Percentiles rank a stretch among this genome's conserved stretches.
Conservation (phyloP, 2,797 vertebrate genomes). For the Prionace glauca region DNA sequence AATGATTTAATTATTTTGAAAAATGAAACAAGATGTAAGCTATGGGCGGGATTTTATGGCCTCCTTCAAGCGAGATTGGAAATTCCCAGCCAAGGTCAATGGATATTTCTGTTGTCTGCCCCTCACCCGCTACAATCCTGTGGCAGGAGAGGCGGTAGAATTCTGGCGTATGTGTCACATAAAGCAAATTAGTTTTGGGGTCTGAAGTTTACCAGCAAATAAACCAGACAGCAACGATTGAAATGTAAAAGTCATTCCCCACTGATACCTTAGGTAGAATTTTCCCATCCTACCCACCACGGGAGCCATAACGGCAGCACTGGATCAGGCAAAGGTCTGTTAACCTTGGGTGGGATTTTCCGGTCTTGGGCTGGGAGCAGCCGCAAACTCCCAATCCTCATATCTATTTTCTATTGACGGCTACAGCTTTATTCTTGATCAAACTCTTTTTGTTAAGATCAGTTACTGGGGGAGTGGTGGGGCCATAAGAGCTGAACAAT, state of each 20-base stretch:
- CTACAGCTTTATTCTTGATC: background rate
- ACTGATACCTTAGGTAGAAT: background rate
- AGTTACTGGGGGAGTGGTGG: background rate
- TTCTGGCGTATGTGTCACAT: background rate
- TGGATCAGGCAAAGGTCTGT: too few relatives aligned
- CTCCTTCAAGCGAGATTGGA: too few relatives aligned
- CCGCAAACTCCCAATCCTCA: too few relatives aligned
- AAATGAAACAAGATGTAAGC: background rate
- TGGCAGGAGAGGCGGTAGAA: too few relatives aligned
- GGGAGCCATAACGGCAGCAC: too few relatives aligned
- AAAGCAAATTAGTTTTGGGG: background rate
- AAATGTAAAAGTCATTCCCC: background rate
- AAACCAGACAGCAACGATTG: background rate
- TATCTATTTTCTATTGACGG: background rate
- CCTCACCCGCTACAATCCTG: too few relatives aligned
- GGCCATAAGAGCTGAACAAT: background rate
- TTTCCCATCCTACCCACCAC: too few relatives aligned
- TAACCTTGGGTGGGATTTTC: too few relatives aligned
- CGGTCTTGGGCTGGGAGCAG: too few relatives aligned
- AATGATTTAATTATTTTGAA: background rate
- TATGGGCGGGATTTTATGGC: background rate
- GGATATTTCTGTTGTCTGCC: too few relatives aligned
- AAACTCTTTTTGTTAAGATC: background rate
- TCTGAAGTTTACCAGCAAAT: background rate
- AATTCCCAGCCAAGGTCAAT: too few relatives aligned